Conservation (phyloP, 2,113 vertebrate genomes). For the Theristicus caerulescens region DNA sequence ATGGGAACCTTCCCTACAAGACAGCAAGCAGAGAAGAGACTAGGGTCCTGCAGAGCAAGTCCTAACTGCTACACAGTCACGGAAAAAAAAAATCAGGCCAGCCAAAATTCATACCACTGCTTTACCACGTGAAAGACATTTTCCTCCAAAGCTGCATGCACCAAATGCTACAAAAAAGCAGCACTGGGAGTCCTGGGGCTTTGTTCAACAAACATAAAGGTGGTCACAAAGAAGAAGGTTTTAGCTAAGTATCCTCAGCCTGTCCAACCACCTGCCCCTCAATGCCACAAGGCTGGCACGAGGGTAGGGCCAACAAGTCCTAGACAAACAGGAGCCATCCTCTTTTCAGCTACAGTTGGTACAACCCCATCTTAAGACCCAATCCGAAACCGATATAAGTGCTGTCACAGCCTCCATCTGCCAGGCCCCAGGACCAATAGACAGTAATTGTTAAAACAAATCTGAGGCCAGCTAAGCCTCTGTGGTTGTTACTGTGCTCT, state of each 20-base stretch:
- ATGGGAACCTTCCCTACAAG: neutral
- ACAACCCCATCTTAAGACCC: neutral
- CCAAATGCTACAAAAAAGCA: neutral
- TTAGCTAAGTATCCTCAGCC: neutral
- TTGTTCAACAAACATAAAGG: neutral
- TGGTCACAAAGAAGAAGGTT: neutral
- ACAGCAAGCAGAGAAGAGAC: neutral
- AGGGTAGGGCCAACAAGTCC: neutral
- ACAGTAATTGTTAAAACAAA: neutral
- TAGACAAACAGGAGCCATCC: neutral
- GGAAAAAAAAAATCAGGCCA: neutral
- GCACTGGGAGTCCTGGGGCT: neutral
- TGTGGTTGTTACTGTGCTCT: neutral
- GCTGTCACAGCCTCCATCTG: neutral
- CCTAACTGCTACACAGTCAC: neutral
- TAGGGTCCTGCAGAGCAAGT: neutral
- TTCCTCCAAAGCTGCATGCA: neutral
- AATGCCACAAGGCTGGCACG: neutral
- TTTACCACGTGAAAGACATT: neutral
- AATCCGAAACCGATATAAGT: accelerated
- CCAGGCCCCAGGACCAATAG: neutral
- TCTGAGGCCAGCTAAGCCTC: neutral
- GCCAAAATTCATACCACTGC: neutral
- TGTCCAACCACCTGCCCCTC: neutral
- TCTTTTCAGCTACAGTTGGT: neutral